Percentiles rank a stretch among this genome's conserved stretches.
phyloP scores from a whole-genome alignment of 2,113 vertebrate species.

The Nestor notabilis region DNA sequence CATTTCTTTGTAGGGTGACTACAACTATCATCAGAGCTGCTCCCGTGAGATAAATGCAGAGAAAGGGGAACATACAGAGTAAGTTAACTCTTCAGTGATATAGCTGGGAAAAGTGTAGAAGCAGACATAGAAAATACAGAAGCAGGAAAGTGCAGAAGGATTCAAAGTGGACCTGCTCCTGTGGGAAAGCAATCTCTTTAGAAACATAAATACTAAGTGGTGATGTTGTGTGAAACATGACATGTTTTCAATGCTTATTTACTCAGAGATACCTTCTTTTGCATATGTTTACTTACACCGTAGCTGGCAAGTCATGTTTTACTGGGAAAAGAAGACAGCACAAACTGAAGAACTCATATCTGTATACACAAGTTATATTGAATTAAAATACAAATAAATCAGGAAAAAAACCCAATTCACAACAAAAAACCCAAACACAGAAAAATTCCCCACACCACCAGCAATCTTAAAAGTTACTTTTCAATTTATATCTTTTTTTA shows the following conservation, averaged over 20 bases:
- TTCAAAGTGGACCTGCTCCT: neutral
- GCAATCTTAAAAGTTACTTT: neutral
- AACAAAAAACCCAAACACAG: neutral
- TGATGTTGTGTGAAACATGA: neutral
- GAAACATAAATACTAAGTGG: neutral
- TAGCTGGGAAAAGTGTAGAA: neutral
- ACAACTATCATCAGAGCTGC: neutral
- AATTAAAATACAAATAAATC: neutral
- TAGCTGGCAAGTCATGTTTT: neutral
- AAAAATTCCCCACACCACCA: neutral
- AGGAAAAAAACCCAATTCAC: rapidly evolving
- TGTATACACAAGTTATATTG: neutral
- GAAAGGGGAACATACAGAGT: neutral
- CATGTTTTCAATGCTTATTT: neutral
- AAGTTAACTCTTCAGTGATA: neutral
- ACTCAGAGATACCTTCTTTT: neutral
- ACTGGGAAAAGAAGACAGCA: neutral
- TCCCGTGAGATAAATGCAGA: neutral
- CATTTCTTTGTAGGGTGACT: constrained; percentile 25
- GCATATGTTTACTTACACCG: neutral
- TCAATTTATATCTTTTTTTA: neutral
- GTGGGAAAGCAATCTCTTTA: neutral
- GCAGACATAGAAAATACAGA: neutral
- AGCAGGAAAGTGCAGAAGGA: neutral
- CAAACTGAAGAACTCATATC: neutral